Evolutionary conservation across 1,140 invertebrate genomes (phyloP).

Genomic region (Copidosoma floridanum): DNA sequence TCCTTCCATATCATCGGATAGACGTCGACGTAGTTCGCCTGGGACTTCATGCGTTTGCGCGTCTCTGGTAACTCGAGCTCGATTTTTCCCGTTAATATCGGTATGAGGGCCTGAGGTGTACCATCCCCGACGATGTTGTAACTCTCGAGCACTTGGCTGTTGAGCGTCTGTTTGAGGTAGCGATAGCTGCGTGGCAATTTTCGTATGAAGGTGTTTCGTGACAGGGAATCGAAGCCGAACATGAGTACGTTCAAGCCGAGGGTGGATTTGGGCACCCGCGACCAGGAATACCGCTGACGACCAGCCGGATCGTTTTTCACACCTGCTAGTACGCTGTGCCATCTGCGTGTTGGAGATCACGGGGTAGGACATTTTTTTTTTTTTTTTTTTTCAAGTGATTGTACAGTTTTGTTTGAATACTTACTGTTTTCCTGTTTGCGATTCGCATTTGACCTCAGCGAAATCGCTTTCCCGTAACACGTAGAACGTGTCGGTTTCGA

Average conservation of each 20-base stretch:
- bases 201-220: conserved; percentile 81
- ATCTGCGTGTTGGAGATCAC: conserved; percentile 50
- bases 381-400: neutral
- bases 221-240: conserved; percentile 89
- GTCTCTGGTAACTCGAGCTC: conserved; percentile 86
- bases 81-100: conserved; percentile 84
- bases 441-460: conserved; percentile 61
- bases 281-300: conserved; percentile 55
- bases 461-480: conserved; percentile 66
- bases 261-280: conserved; percentile 53
- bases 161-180: conserved; percentile 70
- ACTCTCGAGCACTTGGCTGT: conserved; percentile 71
- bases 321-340: conserved; percentile 62
- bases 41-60: conserved; percentile 68
- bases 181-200: conserved; percentile 80
- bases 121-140: conserved; percentile 95
- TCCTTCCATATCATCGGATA: conserved; percentile 83
- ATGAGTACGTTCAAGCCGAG: conserved; percentile 78
- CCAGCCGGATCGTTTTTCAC: conserved; percentile 55
- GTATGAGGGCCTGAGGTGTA: conserved; percentile 88
- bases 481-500: conserved; percentile 61
- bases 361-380: neutral
- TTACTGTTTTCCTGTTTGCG: conserved; percentile 56
- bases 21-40: conserved; percentile 69
- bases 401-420: conserved; percentile 24